These are phyloP conservation scores for Stichodactyla helianthus DNA, from an alignment of 64 coral and sea anemone species.

Conservation along the genomic window DNA sequence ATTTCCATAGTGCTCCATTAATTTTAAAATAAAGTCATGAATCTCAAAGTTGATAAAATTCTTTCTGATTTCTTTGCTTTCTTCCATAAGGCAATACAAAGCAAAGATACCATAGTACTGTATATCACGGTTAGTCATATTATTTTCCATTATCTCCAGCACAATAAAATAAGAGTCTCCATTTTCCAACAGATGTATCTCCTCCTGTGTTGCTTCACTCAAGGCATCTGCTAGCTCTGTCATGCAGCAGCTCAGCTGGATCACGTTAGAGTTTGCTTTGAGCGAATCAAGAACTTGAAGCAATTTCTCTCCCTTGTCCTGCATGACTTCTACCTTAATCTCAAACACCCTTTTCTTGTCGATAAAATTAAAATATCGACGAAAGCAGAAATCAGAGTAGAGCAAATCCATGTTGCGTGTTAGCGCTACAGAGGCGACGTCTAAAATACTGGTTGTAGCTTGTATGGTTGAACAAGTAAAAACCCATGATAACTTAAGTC, in stretches of 20 bases:
- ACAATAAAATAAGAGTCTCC: conserved; percentile 1
- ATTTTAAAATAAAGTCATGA: conserved; percentile 20
- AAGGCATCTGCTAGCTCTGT: conserved; percentile 19
- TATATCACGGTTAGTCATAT: conserved; percentile 18
- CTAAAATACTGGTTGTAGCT: background rate
- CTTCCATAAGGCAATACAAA: conserved; percentile 17
- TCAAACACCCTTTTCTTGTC: background rate
- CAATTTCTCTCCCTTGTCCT: conserved; percentile 5
- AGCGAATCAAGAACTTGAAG: conserved; percentile 7
- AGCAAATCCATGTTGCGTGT: conserved; percentile 28
- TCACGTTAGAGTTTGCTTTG: conserved; percentile 29
- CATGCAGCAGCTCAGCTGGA: conserved; percentile 15
- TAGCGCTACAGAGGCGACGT: background rate
- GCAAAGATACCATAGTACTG: conserved; percentile 33
- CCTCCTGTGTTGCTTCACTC: background rate
- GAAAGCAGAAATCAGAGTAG: conserved; percentile 33
- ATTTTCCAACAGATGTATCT: conserved; percentile 16
- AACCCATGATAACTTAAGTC: background rate
- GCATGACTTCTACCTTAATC: background rate
- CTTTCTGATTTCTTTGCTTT: background rate
- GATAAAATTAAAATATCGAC: conserved; percentile 18
- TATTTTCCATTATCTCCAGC: background rate
- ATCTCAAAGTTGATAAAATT: conserved; percentile 1
- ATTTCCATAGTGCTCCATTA: conserved; percentile 7
- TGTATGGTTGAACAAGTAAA: background rate